These are phyloP conservation scores for Tauraco erythrolophus DNA, from an alignment of 2,113 vertebrate species.

Conservation along the genomic window DNA sequence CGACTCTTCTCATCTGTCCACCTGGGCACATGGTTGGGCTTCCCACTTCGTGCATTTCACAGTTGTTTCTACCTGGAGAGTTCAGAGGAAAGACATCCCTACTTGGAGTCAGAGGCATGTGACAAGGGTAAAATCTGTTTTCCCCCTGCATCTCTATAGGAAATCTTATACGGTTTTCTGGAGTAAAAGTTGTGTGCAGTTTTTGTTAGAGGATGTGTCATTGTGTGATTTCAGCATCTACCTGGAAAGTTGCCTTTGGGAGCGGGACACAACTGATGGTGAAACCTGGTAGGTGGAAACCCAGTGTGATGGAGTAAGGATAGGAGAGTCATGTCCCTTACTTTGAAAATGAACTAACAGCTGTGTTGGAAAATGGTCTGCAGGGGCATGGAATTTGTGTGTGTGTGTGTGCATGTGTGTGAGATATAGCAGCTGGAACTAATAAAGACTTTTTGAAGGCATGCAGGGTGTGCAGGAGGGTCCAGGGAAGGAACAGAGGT, in stretches of 20 bases:
- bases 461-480: neutral
- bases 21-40: neutral
- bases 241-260: conserved; percentile 5
- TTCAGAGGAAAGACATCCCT: too few relatives aligned
- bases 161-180: neutral
- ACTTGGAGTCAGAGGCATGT: neutral
- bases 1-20: neutral
- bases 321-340: neutral
- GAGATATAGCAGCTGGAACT: neutral
- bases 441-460: neutral
- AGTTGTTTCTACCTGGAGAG: neutral
- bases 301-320: neutral
- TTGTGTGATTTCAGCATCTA: neutral
- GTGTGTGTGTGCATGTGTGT: neutral
- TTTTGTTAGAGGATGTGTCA: neutral
- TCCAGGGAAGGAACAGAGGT: too few relatives aligned
- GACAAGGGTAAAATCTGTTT: neutral
- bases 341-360: neutral
- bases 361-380: too few relatives aligned
- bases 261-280: neutral
- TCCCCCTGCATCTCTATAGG: too few relatives aligned
- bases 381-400: too few relatives aligned
- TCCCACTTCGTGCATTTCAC: neutral
- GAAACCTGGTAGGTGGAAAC: conserved; percentile 12
- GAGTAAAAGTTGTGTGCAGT: neutral